Conservation (phyloP, 2,797 vertebrate species). For the Cercopithecus neglectus region DNA sequence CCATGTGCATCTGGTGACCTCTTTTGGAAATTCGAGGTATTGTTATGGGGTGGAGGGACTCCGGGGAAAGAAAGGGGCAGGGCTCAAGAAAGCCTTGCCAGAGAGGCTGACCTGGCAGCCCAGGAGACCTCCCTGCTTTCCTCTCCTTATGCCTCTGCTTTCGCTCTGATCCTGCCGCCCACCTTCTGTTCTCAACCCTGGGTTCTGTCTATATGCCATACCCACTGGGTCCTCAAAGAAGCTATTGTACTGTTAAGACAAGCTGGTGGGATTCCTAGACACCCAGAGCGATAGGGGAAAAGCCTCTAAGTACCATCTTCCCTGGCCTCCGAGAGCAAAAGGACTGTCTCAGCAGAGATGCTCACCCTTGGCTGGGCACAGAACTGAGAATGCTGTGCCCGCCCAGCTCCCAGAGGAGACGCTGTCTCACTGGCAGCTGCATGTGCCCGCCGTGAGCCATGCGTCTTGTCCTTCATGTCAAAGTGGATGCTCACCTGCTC, state of each 20-base stretch:
- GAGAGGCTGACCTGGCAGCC: background rate
- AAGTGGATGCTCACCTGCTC: background rate
- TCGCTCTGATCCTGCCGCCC: background rate
- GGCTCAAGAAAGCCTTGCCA: background rate
- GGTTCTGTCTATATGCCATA: background rate
- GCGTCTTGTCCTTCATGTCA: background rate
- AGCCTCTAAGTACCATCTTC: background rate
- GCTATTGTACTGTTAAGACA: slow-evolving; percentile 38
- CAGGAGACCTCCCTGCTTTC: background rate
- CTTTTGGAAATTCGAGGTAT: slow-evolving; percentile 74
- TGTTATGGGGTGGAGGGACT: slow-evolving; percentile 21
- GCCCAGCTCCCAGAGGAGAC: background rate
- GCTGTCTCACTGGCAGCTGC: background rate
- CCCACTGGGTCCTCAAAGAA: slow-evolving; percentile 3
- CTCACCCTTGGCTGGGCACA: background rate
- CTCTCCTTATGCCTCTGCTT: background rate
- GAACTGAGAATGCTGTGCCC: background rate
- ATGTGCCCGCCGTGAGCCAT: accelerated
- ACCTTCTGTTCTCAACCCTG: background rate
- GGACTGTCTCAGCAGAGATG: background rate
- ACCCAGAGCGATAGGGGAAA: background rate
- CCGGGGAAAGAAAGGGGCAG: background rate
- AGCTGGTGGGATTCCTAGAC: slow-evolving; percentile 51
- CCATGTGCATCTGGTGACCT: slow-evolving; percentile 65
- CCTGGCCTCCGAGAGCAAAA: slow-evolving; percentile 8